phyloP scores from a whole-genome alignment of 2,888 invertebrate species.

The Hirtodrosophila duncani region DNA sequence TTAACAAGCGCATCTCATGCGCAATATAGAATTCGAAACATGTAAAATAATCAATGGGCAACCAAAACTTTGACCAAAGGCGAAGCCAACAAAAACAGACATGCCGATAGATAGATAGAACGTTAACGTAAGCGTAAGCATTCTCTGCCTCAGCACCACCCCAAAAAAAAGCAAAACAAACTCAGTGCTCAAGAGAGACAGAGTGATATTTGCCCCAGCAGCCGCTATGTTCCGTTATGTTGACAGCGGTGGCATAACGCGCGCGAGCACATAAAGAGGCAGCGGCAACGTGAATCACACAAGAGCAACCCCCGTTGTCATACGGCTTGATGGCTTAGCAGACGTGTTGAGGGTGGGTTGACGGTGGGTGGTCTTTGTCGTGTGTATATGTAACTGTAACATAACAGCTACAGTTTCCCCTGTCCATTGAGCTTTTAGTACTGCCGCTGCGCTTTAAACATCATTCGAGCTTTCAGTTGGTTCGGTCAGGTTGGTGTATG shows the following conservation, averaged over 20 bases:
- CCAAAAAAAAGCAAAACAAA: conserved; percentile 45
- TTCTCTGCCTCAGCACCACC: conserved; percentile 31
- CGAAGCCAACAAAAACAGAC: conserved; percentile 70
- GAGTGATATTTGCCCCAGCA: conserved; percentile 7
- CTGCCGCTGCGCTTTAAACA: conserved; percentile 1
- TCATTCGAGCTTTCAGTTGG: conserved; percentile 6
- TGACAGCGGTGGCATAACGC: conserved; percentile 2
- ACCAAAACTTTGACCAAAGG: conserved; percentile 43
- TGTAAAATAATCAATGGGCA: conserved; percentile 51
- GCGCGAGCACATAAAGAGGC: conserved; percentile 18
- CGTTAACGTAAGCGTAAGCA: conserved; percentile 11
- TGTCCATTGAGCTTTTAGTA: conserved; percentile 1
- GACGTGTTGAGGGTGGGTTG: too few species aligned
- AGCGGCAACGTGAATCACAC: conserved; percentile 24
- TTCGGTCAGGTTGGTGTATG: conserved; percentile 13
- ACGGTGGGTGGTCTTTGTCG: conserved; percentile 27
- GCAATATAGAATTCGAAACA: conserved; percentile 24
- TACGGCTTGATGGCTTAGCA: too few species aligned
- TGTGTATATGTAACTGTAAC: neutral
- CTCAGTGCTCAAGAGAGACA: conserved; percentile 11
- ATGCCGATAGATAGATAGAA: conserved; percentile 71
- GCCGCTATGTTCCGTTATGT: too few species aligned
- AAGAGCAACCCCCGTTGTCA: conserved; percentile 39
- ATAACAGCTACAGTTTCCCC: too few species aligned
- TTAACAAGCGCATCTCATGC: conserved; percentile 19